phyloP scores from a whole-genome alignment of 2,797 vertebrate genomes.

The Acipenser transmontanus region DNA sequence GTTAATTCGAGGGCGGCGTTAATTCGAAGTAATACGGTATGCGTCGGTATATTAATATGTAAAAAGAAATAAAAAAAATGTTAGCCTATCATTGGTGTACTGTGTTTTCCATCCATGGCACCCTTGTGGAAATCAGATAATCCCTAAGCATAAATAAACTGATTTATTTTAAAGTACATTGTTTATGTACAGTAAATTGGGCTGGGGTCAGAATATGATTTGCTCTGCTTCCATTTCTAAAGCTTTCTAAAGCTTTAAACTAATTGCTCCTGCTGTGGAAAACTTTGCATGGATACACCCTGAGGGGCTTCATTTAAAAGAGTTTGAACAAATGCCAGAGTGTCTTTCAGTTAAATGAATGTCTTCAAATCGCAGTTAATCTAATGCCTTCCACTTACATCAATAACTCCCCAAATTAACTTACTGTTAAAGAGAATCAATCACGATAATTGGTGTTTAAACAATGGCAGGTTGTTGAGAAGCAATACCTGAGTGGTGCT shows the following conservation, averaged over 20 bases:
- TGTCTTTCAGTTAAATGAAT: conserved; percentile 68
- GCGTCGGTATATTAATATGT: no score
- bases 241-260: conserved; percentile 12
- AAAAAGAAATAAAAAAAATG: no score
- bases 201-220: conserved; percentile 22
- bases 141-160: conserved; percentile 16
- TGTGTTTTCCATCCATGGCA: neutral
- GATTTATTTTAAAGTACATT: conserved; percentile 4
- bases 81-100: no score
- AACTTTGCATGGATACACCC: conserved; percentile 33
- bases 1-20: no score
- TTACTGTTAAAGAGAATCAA: conserved; percentile 55
- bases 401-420: conserved; percentile 59
- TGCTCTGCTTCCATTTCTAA: conserved; percentile 16
- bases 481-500: conserved; percentile 35
- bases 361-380: conserved; percentile 55
- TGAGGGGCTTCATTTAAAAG: conserved; percentile 61
- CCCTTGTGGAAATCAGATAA: neutral
- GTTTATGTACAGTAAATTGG: conserved; percentile 24
- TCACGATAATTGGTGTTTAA: conserved; percentile 54
- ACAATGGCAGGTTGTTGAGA: conserved; percentile 45
- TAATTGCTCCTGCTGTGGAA: conserved; percentile 23
- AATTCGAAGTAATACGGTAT: no score
- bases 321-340: conserved; percentile 59
- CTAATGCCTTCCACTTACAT: conserved; percentile 44